Conservation (phyloP, 2,797 vertebrate genomes). For the Hybognathus amarus region DNA sequence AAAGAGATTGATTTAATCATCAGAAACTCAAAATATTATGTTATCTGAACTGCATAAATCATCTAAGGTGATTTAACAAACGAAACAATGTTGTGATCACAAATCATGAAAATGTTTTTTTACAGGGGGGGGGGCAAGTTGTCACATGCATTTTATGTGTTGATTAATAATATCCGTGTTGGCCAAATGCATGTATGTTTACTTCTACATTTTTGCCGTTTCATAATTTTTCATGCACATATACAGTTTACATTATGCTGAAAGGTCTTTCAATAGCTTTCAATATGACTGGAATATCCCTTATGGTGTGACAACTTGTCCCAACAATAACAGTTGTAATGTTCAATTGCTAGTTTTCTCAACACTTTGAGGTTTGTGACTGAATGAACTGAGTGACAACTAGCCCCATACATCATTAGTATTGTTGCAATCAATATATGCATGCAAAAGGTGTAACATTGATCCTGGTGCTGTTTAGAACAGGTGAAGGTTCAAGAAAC, state of each 20-base stretch:
- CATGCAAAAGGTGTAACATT: neutral
- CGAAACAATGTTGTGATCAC: too few species aligned
- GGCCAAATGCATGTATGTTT: neutral
- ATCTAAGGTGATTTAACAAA: too few species aligned
- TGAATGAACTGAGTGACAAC: neutral
- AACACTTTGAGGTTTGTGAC: neutral
- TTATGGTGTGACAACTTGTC: neutral
- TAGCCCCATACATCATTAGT: neutral
- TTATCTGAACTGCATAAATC: too few species aligned
- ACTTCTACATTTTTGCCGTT: neutral
- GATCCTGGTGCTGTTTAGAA: neutral
- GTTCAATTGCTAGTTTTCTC: neutral
- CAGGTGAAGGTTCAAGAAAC: slow-evolving; percentile 6
- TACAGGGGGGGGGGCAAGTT: neutral
- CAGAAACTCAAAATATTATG: too few species aligned
- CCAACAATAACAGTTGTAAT: neutral
- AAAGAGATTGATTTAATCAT: too few species aligned
- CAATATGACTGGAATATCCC: too few species aligned
- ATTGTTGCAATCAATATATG: neutral
- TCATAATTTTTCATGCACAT: neutral
- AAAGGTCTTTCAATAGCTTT: neutral
- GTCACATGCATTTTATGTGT: neutral
- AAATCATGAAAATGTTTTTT: too few species aligned
- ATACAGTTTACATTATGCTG: neutral
- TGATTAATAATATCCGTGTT: neutral